Conservation (phyloP, 1,140 invertebrate genomes). For the Eubasilissa regina region DNA sequence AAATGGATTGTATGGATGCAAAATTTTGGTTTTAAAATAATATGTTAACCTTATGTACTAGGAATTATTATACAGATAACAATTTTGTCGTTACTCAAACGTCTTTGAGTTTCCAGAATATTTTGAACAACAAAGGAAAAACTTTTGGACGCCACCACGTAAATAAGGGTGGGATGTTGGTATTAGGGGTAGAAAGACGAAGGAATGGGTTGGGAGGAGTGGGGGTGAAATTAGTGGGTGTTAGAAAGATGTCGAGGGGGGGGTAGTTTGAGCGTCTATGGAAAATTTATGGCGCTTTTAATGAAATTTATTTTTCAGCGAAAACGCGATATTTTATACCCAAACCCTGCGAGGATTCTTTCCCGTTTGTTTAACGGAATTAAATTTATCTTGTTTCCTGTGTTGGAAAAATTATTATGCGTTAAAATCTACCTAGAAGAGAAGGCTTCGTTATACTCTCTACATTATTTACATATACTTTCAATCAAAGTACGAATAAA, state of each 20-base stretch:
- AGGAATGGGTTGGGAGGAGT: slow-evolving; percentile 6
- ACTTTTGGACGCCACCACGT: slow-evolving; percentile 14
- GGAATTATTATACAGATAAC: no score
- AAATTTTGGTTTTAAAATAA: no score
- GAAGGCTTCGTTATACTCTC: not conserved
- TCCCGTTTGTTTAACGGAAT: slow-evolving; percentile 6
- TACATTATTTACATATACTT: not conserved
- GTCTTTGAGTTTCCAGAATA: no score
- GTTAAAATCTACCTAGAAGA: not conserved
- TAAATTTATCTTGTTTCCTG: not conserved
- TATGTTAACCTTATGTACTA: no score
- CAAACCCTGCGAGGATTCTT: not conserved
- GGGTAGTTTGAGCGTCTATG: slow-evolving; percentile 32
- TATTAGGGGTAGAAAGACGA: slow-evolving; percentile 16
- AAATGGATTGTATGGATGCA: no score
- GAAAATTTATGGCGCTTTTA: slow-evolving; percentile 50
- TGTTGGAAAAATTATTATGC: not conserved
- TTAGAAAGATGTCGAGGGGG: slow-evolving; percentile 24
- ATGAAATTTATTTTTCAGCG: slow-evolving; percentile 51
- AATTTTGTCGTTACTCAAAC: no score
- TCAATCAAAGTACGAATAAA: not conserved
- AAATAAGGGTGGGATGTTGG: slow-evolving; percentile 27
- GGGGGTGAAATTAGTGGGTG: slow-evolving; percentile 34
- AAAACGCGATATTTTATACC: slow-evolving; percentile 35
- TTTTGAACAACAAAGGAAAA: not conserved